Evolutionary conservation across 2,113 vertebrate species (phyloP), one percentile per base, ranked within the genome.

Genomic region (Dendropsophus ebraccatus): DNA sequence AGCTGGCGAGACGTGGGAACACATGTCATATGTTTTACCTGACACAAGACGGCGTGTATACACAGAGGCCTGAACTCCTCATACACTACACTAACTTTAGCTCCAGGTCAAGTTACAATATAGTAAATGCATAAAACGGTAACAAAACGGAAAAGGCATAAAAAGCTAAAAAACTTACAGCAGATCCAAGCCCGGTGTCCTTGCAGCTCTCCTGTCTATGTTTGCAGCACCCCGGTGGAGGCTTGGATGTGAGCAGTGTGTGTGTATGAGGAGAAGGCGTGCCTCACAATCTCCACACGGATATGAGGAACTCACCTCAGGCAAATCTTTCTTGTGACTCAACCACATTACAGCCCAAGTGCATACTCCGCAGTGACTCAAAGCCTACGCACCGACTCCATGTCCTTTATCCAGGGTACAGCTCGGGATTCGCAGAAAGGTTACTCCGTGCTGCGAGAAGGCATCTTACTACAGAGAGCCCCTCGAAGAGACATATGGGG

Each of bases 191-290:
- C 23, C 49, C 35, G 47, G 30, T 45, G 35, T 72, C 28, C 35
- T 52, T 54, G 47, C 72, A 62, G 52, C 14, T 54, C 54, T 74
- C 50, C 65, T 58, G 83, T 76, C 14, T 65, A 60, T 54, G 17
- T 72, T 37, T 49, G 91, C 90, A 75, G 90, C 91, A 86, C 88
- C 91, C 89, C 89, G 21, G 52, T 35, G 37, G 13, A 25, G 47
- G 41, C 89, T 21, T 5, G 72, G 86, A 4, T 83, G 90, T 5
- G 88, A 30, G 73, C 76, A 88, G 88, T 28, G 60, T 67, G 88
- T 28, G 60, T 67, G 80, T 41, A 82, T 50, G 88, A 81, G 79
- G 13, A 76, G 90, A 87, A 91, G 92, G 92, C 91, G 92, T 90
- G 92, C 88, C 91, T 81, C 35, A 69, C 9, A 8, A 5, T 82